A percentile compares a stretch with the other conserved stretches of the same genome.
Evolutionary conservation across 2,888 invertebrate species (phyloP).

Genomic region (Abrostola triplasia): DNA sequence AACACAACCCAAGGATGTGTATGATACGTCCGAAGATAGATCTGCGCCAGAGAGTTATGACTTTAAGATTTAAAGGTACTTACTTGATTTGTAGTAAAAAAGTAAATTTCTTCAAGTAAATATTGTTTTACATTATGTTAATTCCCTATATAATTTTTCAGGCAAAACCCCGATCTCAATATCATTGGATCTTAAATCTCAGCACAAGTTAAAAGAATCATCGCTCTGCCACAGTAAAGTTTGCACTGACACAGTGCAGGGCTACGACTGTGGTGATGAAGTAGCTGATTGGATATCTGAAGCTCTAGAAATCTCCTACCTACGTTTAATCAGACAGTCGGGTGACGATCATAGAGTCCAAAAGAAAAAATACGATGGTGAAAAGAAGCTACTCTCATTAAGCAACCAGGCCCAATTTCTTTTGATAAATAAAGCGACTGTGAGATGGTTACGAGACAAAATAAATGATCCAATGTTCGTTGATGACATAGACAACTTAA

Average conservation of each 20-base stretch:
- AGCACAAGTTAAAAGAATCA: slow-evolving; percentile 65
- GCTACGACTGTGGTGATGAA: slow-evolving; percentile 94
- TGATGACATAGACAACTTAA: slow-evolving; percentile 88
- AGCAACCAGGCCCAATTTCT: slow-evolving; percentile 96
- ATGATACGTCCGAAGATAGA: slow-evolving; percentile 92
- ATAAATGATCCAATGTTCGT: slow-evolving; percentile 86
- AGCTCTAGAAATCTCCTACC: slow-evolving; percentile 90
- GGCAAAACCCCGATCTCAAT: slow-evolving; percentile 86
- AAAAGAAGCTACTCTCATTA: slow-evolving; percentile 85
- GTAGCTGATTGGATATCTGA: slow-evolving; percentile 94
- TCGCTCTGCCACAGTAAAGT: slow-evolving; percentile 93
- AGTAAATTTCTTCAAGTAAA: neutral
- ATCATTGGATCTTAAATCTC: slow-evolving; percentile 77
- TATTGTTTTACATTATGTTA: neutral
- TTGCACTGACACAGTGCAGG: slow-evolving; percentile 94
- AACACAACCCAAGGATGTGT: slow-evolving; percentile 93
- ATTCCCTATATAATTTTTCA: slow-evolving; percentile 62
- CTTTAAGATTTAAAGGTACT: slow-evolving; percentile 90
- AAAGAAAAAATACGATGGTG: slow-evolving; percentile 70
- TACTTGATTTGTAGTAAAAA: slow-evolving; percentile 3
- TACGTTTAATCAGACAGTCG: slow-evolving; percentile 91
- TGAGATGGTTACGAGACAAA: slow-evolving; percentile 90
- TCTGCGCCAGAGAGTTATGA: slow-evolving; percentile 85
- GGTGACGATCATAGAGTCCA: slow-evolving; percentile 70
- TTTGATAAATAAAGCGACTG: slow-evolving; percentile 93